A percentile compares a stretch with the other conserved stretches of the same genome.
phyloP scores from a whole-genome alignment of 2,888 invertebrate species.

The Dolichomitus sp. region DNA sequence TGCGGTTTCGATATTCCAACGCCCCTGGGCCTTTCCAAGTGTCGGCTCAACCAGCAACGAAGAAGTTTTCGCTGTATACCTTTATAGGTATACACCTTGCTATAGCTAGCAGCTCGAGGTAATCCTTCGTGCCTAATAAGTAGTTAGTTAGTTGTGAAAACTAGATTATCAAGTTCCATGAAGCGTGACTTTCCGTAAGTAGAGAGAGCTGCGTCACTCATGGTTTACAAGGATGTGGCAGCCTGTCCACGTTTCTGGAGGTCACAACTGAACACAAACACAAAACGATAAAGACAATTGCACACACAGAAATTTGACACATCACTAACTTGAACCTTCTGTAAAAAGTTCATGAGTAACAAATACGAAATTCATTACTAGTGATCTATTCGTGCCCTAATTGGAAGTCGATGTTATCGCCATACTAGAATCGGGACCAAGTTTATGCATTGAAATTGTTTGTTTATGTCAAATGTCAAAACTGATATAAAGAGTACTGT shows the following conservation, averaged over 20 bases:
- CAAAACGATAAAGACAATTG: too few relatives aligned
- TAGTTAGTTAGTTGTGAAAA: conserved; percentile 64
- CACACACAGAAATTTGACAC: too few relatives aligned
- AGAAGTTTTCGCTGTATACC: background rate
- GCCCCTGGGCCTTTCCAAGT: conserved; percentile 35
- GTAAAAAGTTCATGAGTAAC: too few relatives aligned
- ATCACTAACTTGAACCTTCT: too few relatives aligned
- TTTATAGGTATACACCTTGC: conserved; percentile 23
- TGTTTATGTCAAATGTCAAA: too few relatives aligned
- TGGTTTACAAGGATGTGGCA: conserved; percentile 37
- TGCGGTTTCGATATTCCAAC: conserved; percentile 68
- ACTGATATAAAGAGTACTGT: too few relatives aligned
- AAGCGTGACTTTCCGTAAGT: conserved; percentile 29
- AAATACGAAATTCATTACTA: too few relatives aligned
- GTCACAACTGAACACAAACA: too few relatives aligned
- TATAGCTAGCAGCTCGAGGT: conserved; percentile 34
- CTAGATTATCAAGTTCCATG: conserved; percentile 65
- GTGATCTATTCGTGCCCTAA: too few relatives aligned
- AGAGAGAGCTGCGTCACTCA: background rate
- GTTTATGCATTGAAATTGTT: too few relatives aligned
- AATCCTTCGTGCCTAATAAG: conserved; percentile 63
- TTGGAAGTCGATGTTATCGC: too few relatives aligned
- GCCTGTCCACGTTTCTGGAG: background rate
- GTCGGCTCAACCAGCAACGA: conserved; percentile 24
- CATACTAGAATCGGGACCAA: too few relatives aligned